phyloP scores from a whole-genome alignment of 2,113 vertebrate species.

The Lamprologus lemairii region DNA sequence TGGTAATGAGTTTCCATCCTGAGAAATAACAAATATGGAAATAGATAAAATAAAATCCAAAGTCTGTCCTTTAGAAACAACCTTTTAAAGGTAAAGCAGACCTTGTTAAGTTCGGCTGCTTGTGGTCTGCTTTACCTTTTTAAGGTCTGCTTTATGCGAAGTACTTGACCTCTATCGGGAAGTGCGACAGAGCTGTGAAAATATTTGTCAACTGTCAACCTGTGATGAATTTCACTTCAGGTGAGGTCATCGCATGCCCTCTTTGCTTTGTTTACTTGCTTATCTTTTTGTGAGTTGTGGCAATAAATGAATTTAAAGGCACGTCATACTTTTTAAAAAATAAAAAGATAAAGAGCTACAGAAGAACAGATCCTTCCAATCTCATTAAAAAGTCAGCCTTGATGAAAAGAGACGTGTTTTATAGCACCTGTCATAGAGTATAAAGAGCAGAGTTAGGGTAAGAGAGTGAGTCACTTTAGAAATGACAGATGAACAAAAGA shows the following conservation, averaged over 20 bases:
- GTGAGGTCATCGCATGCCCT: not conserved
- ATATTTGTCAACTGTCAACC: not conserved
- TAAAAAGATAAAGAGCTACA: not conserved
- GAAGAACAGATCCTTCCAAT: not conserved
- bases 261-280: not conserved
- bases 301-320: not conserved
- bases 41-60: not conserved
- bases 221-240: not conserved
- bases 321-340: not conserved
- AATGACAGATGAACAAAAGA: conserved; percentile 20
- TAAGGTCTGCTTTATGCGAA: not conserved
- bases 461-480: conserved; percentile 16
- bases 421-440: not conserved
- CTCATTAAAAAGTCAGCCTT: not conserved
- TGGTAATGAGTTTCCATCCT: not conserved
- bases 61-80: conserved; percentile 17
- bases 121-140: not conserved
- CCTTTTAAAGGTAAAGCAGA: not conserved
- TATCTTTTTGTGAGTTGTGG: not conserved
- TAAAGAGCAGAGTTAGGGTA: not conserved
- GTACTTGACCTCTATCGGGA: not conserved
- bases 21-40: not conserved
- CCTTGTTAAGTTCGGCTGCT: not conserved
- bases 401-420: not conserved
- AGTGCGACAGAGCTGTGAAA: not conserved